Conservation (phyloP, 2,888 invertebrate species). For the Eristalis arbustorum region DNA sequence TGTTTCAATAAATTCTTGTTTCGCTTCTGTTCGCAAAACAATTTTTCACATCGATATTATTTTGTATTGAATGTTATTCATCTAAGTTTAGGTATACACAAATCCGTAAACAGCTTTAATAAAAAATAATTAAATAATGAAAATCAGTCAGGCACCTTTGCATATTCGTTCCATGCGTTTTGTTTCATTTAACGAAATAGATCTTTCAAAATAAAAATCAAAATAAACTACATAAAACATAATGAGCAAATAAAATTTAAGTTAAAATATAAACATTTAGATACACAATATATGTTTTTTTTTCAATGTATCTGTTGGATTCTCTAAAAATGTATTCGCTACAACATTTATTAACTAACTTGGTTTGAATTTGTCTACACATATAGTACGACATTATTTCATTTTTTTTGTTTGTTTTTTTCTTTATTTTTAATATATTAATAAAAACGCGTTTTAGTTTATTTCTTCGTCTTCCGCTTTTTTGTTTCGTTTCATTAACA, state of each 20-base stretch:
- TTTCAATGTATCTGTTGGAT: background rate
- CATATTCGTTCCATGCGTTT: slow-evolving; percentile 34
- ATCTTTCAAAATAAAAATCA: no score
- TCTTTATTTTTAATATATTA: background rate
- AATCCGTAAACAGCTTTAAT: slow-evolving; percentile 33
- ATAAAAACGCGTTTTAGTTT: slow-evolving; percentile 53
- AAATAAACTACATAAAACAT: background rate
- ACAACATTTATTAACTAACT: slow-evolving; percentile 62
- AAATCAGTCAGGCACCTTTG: slow-evolving; percentile 69
- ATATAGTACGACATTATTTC: slow-evolving; percentile 63
- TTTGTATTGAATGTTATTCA: background rate
- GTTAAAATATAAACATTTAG: slow-evolving; percentile 26
- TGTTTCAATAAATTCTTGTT: background rate
- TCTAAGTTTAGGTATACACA: slow-evolving; percentile 15
- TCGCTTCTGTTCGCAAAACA: slow-evolving; percentile 15
- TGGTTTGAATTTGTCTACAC: slow-evolving; percentile 54
- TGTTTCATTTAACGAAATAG: background rate
- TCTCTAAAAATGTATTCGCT: slow-evolving; percentile 38
- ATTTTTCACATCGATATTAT: slow-evolving; percentile 41
- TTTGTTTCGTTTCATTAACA: slow-evolving; percentile 41
- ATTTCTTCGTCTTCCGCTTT: background rate
- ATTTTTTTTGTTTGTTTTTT: background rate
- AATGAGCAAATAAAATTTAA: slow-evolving; percentile 62
- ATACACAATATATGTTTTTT: background rate
- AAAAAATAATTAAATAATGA: slow-evolving; percentile 36